Conservation (phyloP, 2,797 vertebrate species). For the Aratinga solstitialis region DNA sequence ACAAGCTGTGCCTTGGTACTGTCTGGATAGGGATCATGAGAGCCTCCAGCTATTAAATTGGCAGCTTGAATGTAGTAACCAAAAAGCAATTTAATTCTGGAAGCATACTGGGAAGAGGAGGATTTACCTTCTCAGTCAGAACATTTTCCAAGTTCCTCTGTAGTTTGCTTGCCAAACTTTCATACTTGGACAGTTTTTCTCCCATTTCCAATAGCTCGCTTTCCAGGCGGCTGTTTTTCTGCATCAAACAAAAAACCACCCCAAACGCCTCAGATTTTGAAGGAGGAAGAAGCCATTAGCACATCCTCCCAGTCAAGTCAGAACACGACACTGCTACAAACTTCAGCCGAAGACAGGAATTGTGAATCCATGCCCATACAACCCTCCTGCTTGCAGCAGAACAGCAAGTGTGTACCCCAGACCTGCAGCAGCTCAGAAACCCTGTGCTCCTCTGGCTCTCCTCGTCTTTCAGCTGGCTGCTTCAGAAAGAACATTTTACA, state of each 20-base stretch:
- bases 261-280: not conserved
- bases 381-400: not conserved
- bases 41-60: not conserved
- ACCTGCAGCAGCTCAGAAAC: not conserved
- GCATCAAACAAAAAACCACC: not conserved
- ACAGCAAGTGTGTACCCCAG: fast-evolving
- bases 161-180: constrained; percentile 85
- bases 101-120: not conserved
- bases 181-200: constrained; percentile 83
- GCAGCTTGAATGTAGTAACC: fast-evolving
- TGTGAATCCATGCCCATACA: fast-evolving
- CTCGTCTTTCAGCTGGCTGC: not conserved
- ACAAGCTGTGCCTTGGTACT: not conserved
- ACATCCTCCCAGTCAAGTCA: not conserved
- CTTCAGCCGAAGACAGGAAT: not conserved
- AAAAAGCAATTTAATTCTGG: not conserved
- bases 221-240: constrained; percentile 93
- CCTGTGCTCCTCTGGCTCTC: not conserved
- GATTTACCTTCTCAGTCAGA: constrained; percentile 88
- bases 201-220: constrained; percentile 86
- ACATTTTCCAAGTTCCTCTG: constrained; percentile 88
- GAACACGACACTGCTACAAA: not conserved
- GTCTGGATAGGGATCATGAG: not conserved
- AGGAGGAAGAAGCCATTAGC: not conserved
- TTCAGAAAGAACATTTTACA: not conserved